These are phyloP conservation scores for Carettochelys insculpta DNA, from an alignment of 2,113 vertebrate species.

Conservation along the genomic window DNA sequence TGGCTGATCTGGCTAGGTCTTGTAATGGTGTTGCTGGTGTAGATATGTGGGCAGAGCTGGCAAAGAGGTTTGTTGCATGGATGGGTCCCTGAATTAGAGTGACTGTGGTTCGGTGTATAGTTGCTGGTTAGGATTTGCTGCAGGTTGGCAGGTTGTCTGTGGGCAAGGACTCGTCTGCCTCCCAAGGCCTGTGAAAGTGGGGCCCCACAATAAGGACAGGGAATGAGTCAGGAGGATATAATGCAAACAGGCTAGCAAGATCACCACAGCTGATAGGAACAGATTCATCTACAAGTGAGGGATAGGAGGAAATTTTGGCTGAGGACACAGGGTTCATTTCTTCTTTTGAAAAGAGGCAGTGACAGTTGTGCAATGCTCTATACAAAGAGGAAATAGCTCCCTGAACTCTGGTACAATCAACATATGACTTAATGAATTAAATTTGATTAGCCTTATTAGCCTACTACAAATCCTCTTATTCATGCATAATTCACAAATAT, in stretches of 20 bases:
- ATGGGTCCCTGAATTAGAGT: no score
- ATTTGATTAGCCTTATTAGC: background rate
- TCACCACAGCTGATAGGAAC: background rate
- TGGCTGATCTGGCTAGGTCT: no score
- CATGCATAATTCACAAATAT: accelerated
- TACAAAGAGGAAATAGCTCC: background rate
- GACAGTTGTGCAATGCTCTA: background rate
- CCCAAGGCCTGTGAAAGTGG: no score
- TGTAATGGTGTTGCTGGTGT: no score
- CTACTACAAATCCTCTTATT: accelerated
- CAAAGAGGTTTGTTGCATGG: no score
- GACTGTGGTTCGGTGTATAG: no score
- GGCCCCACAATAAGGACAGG: no score
- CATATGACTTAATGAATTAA: background rate
- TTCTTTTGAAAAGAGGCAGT: background rate
- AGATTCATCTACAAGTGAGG: background rate
- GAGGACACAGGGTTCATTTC: background rate
- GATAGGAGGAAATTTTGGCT: background rate
- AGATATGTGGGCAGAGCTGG: no score
- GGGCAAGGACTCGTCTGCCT: no score
- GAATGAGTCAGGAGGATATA: background rate
- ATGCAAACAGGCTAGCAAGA: background rate
- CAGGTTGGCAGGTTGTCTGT: no score
- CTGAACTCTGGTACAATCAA: background rate
- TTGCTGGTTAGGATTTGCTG: no score